Base-by-base conservation (phyloP, 2,888 invertebrate genomes). In the Drosophila anomelani region DNA sequence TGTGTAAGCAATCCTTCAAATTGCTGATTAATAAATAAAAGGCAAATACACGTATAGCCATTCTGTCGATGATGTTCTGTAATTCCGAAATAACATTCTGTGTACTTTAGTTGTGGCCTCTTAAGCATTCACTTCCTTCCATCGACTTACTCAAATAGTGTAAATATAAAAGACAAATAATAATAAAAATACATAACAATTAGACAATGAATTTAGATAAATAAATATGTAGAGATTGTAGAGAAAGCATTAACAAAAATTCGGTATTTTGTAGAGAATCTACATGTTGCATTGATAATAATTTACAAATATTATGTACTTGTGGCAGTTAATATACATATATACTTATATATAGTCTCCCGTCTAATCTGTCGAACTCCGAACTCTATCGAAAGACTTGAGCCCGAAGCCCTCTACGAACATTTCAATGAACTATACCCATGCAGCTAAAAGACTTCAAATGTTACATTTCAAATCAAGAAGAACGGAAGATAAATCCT, bases 211-310 rank as follows among this genome's bases (percentile, higher is more conserved):
- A 75, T 58, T 74, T 85, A 85, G 88, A 51, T 83, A 83, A 85
- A 83, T 76, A 64, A 79, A 85, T 77, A 63, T 69, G 74, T 73
- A 69, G 78, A 81, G 78, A 79, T 75, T 64, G 69, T 81, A 83
- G 68, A 62, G 29, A 64, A 59, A 34, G 51, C 51, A 51, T 51
- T 67, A 67, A 66, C 61, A 70, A 29, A 84, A 72, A 83, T 71
- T 85, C 78, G 80, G 83, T 88, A 81, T 85, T 85, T 85, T 85
- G 85, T 85, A 85, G 83, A 87, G 77, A 72, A 87, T 83, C 83
- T 83, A 83, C 88, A 87, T 85, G 88, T 88, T 85, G 86, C 88
- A 85, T 88, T 86, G 85, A 85, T 85, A 88, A 85, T 85, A 85
- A 85, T 88, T 85, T 87, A 83, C 83, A 83, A 86, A 86, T 78